phyloP scores from a whole-genome alignment of 1,140 invertebrate species.

The Euura saliciscinereae region DNA sequence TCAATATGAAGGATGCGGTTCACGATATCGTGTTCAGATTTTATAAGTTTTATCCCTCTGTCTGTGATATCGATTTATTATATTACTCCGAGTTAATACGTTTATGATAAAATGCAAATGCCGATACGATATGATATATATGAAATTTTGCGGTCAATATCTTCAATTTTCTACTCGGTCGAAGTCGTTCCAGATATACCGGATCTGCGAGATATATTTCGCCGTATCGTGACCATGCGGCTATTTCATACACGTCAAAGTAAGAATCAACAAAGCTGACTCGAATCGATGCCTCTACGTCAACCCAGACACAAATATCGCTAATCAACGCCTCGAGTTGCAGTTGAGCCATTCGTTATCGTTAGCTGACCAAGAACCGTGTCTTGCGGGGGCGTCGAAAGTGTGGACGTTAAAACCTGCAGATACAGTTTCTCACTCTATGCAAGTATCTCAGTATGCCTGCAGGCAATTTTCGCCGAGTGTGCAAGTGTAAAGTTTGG shows the following conservation, averaged over 20 bases:
- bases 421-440: neutral
- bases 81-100: too few species aligned
- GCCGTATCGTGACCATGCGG: neutral
- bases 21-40: too few species aligned
- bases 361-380: neutral
- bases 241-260: neutral
- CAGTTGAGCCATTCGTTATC: neutral
- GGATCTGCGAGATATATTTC: too few species aligned
- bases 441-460: neutral
- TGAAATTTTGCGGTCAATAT: too few species aligned
- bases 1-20: too few species aligned
- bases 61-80: too few species aligned
- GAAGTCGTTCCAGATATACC: too few species aligned
- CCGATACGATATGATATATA: too few species aligned
- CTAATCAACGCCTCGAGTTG: neutral
- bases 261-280: conserved; percentile 5
- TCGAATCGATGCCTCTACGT: neutral
- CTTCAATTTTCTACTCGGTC: too few species aligned
- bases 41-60: too few species aligned
- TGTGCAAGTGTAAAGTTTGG: neutral
- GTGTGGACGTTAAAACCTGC: neutral
- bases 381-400: neutral
- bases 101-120: too few species aligned
- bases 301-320: neutral
- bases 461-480: neutral